A percentile compares a stretch with the other conserved stretches of the same genome.
These are phyloP conservation scores for Erinaceus europaeus DNA, from an alignment of 2,113 vertebrate genomes.

Conservation along the genomic window DNA sequence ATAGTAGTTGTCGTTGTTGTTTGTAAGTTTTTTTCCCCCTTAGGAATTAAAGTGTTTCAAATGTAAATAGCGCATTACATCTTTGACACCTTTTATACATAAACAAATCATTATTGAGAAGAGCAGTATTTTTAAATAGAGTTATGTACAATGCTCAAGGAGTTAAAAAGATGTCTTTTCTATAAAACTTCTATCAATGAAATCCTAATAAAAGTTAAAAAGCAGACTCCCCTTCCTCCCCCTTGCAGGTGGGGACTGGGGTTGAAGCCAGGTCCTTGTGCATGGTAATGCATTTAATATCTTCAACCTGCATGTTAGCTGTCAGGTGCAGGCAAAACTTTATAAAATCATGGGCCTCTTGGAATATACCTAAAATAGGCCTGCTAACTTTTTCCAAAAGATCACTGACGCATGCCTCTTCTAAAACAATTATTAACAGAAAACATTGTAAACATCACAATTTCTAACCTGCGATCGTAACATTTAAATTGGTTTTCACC, in stretches of 20 bases:
- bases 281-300: no score
- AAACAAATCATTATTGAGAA: background rate
- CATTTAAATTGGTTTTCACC: constrained; percentile 79
- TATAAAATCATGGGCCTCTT: no score
- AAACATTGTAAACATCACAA: background rate
- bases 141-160: background rate
- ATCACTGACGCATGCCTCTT: background rate
- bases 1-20: no score
- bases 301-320: no score
- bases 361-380: no score
- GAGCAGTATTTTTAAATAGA: background rate
- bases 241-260: no score
- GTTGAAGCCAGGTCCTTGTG: no score
- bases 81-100: background rate
- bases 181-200: background rate
- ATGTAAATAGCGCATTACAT: background rate
- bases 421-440: background rate
- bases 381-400: no score
- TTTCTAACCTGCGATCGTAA: constrained; percentile 72
- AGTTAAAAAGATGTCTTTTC: background rate
- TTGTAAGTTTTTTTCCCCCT: no score
- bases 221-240: no score
- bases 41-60: background rate
- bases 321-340: no score
- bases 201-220: background rate